These are phyloP conservation scores for Nasonia vitripennis DNA, from an alignment of 1,140 invertebrate species.

Conservation along the genomic window DNA sequence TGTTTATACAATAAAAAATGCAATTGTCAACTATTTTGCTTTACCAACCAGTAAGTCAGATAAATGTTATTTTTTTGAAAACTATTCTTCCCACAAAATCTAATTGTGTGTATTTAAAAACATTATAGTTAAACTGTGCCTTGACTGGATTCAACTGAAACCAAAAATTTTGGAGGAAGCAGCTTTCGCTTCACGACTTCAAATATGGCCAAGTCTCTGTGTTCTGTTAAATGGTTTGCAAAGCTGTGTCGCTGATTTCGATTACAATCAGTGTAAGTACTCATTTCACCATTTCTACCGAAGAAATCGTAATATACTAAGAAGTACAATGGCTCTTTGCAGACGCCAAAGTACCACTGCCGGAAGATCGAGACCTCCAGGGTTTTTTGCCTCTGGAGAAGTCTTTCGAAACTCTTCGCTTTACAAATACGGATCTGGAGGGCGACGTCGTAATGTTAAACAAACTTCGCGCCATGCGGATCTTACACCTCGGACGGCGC, in stretches of 20 bases:
- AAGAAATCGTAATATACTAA: not conserved
- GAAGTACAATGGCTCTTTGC: constrained; percentile 57
- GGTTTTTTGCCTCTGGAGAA: constrained; percentile 85
- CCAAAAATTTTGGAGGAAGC: constrained; percentile 76
- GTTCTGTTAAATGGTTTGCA: constrained; percentile 84
- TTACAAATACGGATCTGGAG: constrained; percentile 71
- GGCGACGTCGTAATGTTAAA: constrained; percentile 61
- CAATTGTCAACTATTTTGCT: constrained; percentile 81
- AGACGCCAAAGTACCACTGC: constrained; percentile 82
- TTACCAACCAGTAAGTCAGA: constrained; percentile 80
- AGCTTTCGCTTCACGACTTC: constrained; percentile 80
- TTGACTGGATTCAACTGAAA: constrained; percentile 82
- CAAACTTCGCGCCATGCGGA: constrained; percentile 70
- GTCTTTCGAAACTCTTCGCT: constrained; percentile 74
- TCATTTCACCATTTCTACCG: not conserved
- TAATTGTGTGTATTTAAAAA: constrained; percentile 47
- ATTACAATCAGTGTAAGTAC: constrained; percentile 73
- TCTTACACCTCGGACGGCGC: constrained; percentile 75
- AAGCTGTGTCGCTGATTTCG: constrained; percentile 71
- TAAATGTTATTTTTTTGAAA: not conserved
- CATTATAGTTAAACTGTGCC: constrained; percentile 82
- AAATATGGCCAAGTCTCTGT: constrained; percentile 88
- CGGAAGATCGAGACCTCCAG: constrained; percentile 87
- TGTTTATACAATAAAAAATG: constrained; percentile 80
- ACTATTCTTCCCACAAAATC: not conserved